These are phyloP conservation scores for Lasioglossum figueresi DNA, from an alignment of 2,888 invertebrate genomes.

Conservation along the genomic window DNA sequence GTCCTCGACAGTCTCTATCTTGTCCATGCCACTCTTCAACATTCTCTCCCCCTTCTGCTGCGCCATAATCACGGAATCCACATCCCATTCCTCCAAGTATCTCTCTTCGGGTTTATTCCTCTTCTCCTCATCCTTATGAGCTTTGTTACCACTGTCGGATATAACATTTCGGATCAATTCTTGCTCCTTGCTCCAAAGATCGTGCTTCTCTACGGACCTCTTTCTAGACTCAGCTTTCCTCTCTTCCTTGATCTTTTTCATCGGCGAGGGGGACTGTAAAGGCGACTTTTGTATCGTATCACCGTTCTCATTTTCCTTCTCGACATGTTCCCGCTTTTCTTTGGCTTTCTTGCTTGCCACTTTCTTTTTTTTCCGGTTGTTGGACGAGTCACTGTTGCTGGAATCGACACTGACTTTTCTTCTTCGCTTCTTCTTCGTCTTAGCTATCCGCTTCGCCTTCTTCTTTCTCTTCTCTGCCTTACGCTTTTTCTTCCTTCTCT, in stretches of 20 bases:
- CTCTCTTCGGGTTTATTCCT: slow-evolving; percentile 48
- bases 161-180: slow-evolving; percentile 34
- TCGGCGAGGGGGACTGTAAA: slow-evolving; percentile 2
- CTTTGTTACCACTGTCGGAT: slow-evolving; percentile 29
- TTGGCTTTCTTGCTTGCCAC: slow-evolving; percentile 48
- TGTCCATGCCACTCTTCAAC: slow-evolving; percentile 33
- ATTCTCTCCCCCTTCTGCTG: slow-evolving; percentile 54
- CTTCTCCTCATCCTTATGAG: slow-evolving; percentile 41
- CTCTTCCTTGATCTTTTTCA: slow-evolving; percentile 64
- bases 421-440: slow-evolving; percentile 74
- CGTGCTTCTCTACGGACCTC: slow-evolving; percentile 41
- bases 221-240: slow-evolving; percentile 23
- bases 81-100: slow-evolving; percentile 73
- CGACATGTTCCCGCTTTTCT: slow-evolving; percentile 25
- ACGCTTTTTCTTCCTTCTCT: slow-evolving; percentile 67
- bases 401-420: slow-evolving; percentile 74
- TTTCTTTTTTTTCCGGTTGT: slow-evolving; percentile 64
- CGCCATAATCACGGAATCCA: slow-evolving; percentile 61
- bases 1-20: slow-evolving; percentile 24
- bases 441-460: slow-evolving; percentile 73
- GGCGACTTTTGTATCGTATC: slow-evolving; percentile 54
- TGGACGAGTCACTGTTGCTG: slow-evolving; percentile 78
- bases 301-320: slow-evolving; percentile 40
- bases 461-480: slow-evolving; percentile 72
- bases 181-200: slow-evolving; percentile 50